Evolutionary conservation across 2,888 invertebrate genomes (phyloP).

Genomic region (Apamea epomidion): DNA sequence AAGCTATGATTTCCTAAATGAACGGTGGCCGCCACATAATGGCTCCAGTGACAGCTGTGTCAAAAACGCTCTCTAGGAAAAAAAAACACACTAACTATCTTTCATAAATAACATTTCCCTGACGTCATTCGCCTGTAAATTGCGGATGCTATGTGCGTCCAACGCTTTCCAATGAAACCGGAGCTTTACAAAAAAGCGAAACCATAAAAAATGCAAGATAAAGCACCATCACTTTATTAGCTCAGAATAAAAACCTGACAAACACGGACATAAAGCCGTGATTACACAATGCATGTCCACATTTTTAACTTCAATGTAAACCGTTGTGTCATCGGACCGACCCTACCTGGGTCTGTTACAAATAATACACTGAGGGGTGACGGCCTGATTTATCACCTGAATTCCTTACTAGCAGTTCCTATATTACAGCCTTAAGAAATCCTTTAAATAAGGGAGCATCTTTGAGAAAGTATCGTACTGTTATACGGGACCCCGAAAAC

Average conservation of each 20-base stretch:
- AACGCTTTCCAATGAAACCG: neutral
- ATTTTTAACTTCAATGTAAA: conserved; percentile 61
- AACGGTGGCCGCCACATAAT: too few species aligned
- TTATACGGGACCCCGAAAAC: too few species aligned
- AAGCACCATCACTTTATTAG: conserved; percentile 29
- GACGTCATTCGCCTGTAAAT: neutral
- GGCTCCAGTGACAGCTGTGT: neutral
- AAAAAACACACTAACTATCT: neutral
- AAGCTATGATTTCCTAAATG: too few species aligned
- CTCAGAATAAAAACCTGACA: conserved; percentile 27
- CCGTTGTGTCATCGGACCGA: conserved; percentile 49
- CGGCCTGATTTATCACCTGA: conserved; percentile 45
- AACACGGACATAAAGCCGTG: conserved; percentile 36
- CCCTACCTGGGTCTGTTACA: conserved; percentile 46
- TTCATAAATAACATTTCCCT: too few species aligned
- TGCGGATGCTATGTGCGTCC: neutral
- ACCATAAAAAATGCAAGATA: conserved; percentile 6
- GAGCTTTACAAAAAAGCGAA: neutral
- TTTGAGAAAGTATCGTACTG: neutral
- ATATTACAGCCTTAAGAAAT: neutral
- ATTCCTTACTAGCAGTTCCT: conserved; percentile 14
- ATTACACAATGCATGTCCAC: conserved; percentile 49
- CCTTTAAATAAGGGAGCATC: neutral
- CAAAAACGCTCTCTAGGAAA: neutral
- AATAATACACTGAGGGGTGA: conserved; percentile 45